These are phyloP conservation scores for Pandemis corylana DNA, from an alignment of 2,888 invertebrate genomes.

Conservation along the genomic window DNA sequence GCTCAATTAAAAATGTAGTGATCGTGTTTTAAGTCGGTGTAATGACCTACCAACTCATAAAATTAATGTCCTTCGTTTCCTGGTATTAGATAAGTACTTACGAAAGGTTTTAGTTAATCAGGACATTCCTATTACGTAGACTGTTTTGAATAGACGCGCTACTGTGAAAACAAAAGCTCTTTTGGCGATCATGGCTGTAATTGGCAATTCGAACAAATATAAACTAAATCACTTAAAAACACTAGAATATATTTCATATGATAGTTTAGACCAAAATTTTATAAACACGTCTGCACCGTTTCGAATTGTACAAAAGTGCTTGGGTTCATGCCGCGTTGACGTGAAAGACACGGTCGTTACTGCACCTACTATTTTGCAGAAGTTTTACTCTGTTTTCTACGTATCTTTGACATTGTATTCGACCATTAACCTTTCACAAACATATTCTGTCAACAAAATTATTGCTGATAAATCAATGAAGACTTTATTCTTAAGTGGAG, in stretches of 20 bases:
- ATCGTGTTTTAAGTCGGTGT: background rate
- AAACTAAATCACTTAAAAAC: background rate
- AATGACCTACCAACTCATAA: background rate
- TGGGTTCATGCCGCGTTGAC: conserved; percentile 19
- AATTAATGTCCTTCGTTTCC: background rate
- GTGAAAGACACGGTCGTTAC: background rate
- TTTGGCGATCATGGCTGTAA: background rate
- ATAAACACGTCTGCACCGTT: conserved; percentile 15
- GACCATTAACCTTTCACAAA: background rate
- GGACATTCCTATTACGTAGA: background rate
- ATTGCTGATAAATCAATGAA: conserved; percentile 4
- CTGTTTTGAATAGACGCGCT: background rate
- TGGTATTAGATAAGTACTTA: too few species aligned
- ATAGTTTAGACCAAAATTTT: conserved; percentile 9
- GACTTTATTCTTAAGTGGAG: background rate
- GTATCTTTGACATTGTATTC: background rate
- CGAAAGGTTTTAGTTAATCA: background rate
- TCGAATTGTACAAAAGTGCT: conserved; percentile 6
- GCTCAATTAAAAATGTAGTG: background rate
- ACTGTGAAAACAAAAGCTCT: background rate
- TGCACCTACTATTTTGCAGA: conserved; percentile 16
- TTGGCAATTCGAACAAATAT: background rate
- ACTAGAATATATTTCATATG: background rate
- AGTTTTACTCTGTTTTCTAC: conserved; percentile 8
- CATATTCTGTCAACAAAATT: conserved; percentile 2